phyloP scores from a whole-genome alignment of 2,888 invertebrate genomes.

The Liposcelis brunnea region DNA sequence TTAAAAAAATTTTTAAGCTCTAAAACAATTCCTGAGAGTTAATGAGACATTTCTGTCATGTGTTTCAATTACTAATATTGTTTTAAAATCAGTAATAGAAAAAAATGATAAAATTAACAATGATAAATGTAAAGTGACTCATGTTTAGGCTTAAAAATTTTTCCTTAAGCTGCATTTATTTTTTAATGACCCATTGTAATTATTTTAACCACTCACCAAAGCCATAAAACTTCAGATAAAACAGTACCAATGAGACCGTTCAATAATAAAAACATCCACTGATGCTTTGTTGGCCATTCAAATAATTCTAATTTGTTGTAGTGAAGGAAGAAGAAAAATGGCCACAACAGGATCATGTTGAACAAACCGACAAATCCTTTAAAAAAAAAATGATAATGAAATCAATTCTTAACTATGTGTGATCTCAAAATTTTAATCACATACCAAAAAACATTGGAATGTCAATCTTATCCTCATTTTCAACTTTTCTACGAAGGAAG shows the following conservation, averaged over 20 bases:
- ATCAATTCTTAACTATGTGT: slow-evolving; percentile 1
- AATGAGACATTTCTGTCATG: too few relatives aligned
- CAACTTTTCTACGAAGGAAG: slow-evolving; percentile 64
- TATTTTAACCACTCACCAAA: slow-evolving; percentile 45
- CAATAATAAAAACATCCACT: slow-evolving; percentile 60
- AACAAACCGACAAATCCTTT: slow-evolving; percentile 87
- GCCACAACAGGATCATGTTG: slow-evolving; percentile 76
- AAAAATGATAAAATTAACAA: neutral
- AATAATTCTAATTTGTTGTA: slow-evolving; percentile 66
- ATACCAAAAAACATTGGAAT: slow-evolving; percentile 88
- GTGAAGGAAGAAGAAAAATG: slow-evolving; percentile 72
- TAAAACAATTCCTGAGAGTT: too few relatives aligned
- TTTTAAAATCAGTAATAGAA: slow-evolving; percentile 2
- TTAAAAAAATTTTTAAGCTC: too few relatives aligned
- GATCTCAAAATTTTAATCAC: slow-evolving; percentile 10
- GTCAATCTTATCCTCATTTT: slow-evolving; percentile 85
- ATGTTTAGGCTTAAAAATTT: too few relatives aligned
- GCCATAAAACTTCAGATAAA: slow-evolving; percentile 79
- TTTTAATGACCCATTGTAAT: too few relatives aligned
- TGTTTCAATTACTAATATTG: too few relatives aligned
- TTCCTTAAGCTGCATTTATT: too few relatives aligned
- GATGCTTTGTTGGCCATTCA: slow-evolving; percentile 64
- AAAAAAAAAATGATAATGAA: slow-evolving; percentile 16
- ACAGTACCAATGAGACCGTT: slow-evolving; percentile 86
- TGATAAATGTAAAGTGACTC: too few relatives aligned